phyloP scores from a whole-genome alignment of 2,797 vertebrate species.

The Tragelaphus oryx region DNA sequence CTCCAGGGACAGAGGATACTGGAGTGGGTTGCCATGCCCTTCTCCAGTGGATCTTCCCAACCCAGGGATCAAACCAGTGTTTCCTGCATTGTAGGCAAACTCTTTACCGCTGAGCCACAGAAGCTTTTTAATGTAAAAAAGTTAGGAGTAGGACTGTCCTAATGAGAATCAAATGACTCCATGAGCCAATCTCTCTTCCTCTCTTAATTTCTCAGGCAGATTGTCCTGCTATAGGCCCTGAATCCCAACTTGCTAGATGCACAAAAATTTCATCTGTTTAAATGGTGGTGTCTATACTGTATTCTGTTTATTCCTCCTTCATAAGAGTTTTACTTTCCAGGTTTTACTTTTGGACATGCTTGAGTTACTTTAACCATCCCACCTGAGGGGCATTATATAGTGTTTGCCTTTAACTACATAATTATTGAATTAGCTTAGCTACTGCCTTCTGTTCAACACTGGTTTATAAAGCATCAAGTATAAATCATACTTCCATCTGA shows the following conservation, averaged over 20 bases:
- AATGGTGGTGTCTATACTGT: not conserved
- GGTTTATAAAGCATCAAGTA: not conserved
- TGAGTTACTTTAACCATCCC: not conserved
- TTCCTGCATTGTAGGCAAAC: not conserved
- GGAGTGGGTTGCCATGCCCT: not conserved
- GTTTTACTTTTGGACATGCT: not conserved
- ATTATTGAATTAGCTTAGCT: not conserved
- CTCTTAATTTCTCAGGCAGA: not conserved
- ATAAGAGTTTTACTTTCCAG: not conserved
- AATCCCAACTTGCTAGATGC: not conserved
- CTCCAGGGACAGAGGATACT: not conserved
- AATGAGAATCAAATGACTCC: not conserved
- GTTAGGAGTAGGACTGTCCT: not conserved
- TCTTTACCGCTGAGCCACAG: not conserved
- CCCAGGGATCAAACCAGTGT: not conserved
- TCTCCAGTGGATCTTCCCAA: not conserved
- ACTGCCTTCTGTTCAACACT: not conserved
- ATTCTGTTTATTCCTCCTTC: not conserved
- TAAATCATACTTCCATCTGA: not conserved
- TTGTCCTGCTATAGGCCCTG: not conserved
- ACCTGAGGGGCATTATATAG: not conserved
- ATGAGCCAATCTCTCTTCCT: not conserved
- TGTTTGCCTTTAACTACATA: not conserved
- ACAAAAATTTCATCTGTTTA: not conserved
- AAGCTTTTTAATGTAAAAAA: not conserved